These are phyloP conservation scores for Meloidogyne floridensis DNA, from an alignment of 1,140 invertebrate genomes.

Conservation along the genomic window DNA sequence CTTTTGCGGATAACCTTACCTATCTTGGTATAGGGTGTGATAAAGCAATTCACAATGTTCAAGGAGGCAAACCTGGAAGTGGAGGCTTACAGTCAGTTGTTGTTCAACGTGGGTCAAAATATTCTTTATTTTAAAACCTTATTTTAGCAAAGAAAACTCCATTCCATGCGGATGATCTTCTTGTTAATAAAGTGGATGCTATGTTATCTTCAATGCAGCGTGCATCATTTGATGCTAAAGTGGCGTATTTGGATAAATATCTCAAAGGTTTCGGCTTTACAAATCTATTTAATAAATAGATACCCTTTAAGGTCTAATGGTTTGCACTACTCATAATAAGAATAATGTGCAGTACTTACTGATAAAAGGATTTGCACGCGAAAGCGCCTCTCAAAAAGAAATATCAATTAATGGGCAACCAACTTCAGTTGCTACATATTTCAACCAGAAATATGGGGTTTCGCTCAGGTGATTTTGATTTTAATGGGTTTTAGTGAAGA, in stretches of 20 bases:
- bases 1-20: conserved; percentile 23
- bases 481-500: too few species aligned
- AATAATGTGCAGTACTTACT: conserved; percentile 16
- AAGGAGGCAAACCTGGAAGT: not conserved
- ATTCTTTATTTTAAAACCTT: not conserved
- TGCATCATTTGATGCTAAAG: not conserved
- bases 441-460: not conserved
- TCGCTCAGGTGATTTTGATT: not conserved
- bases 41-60: conserved; percentile 19
- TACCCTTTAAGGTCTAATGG: conserved; percentile 5
- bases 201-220: not conserved
- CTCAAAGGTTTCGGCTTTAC: conserved; percentile 6
- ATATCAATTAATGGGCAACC: conserved; percentile 1
- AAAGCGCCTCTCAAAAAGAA: conserved; percentile 13
- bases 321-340: conserved; percentile 16
- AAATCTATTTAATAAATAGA: not conserved
- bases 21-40: conserved; percentile 21
- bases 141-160: conserved; percentile 22
- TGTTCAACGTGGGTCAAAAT: conserved; percentile 13
- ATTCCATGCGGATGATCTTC: conserved; percentile 22
- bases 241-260: not conserved
- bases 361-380: conserved; percentile 8
- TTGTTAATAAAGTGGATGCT: conserved; percentile 14
- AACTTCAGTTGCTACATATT: not conserved
- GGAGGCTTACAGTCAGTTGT: conserved; percentile 3